These are phyloP conservation scores for Telmatochromis sp. DNA, from an alignment of 2,113 vertebrate species.

Conservation along the genomic window DNA sequence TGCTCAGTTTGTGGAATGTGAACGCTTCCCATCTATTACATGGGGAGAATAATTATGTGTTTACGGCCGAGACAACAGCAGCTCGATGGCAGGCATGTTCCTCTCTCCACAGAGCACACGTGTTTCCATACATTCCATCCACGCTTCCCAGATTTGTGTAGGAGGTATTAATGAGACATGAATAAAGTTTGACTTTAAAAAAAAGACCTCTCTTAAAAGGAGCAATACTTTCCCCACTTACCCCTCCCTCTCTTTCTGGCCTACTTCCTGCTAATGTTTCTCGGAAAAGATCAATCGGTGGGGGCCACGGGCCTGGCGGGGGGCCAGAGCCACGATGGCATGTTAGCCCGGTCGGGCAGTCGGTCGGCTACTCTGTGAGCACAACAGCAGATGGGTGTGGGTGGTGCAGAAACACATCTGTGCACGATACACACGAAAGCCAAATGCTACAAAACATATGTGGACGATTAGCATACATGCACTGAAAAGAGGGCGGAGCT, in stretches of 20 bases:
- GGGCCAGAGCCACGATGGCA: not conserved
- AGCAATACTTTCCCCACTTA: not conserved
- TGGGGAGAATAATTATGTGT: not conserved
- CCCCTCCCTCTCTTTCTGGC: conserved; percentile 6
- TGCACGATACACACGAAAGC: not conserved
- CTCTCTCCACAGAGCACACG: not conserved
- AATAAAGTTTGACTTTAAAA: not conserved
- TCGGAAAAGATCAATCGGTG: conserved; percentile 39
- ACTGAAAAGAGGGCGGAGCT: not conserved
- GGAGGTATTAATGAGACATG: not conserved
- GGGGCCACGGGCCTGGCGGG: conserved; percentile 9
- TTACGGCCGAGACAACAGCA: not conserved
- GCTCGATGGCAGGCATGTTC: not conserved
- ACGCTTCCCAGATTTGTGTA: not conserved
- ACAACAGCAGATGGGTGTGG: conserved; percentile 27
- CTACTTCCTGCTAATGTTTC: conserved; percentile 8
- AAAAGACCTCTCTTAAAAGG: not conserved
- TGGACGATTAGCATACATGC: not conserved
- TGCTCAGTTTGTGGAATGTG: not conserved
- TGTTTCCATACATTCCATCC: not conserved
- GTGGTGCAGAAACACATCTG: not conserved
- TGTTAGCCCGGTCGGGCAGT: not conserved
- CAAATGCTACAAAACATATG: not conserved
- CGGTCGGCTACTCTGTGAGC: not conserved
- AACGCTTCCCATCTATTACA: not conserved